Percentiles rank a stretch among this genome's conserved stretches.
These are phyloP conservation scores for Butorides virescens DNA, from an alignment of 2,113 vertebrate species.

Conservation along the genomic window DNA sequence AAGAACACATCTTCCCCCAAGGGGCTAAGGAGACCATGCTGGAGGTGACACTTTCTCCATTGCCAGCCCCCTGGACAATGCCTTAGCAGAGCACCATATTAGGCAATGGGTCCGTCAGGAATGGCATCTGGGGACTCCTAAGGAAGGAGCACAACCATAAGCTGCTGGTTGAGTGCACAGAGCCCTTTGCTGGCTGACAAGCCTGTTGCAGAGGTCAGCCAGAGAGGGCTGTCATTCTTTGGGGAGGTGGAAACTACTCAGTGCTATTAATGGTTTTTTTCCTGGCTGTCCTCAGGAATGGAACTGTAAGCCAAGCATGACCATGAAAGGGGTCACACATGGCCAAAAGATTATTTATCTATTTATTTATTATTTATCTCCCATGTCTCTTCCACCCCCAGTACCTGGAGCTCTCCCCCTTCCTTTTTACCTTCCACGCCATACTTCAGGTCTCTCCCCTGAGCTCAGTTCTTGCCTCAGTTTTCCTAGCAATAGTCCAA, in stretches of 20 bases:
- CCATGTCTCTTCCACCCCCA: background rate
- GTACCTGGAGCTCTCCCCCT: background rate
- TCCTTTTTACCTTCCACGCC: background rate
- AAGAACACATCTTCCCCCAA: background rate
- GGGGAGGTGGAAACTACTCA: constrained; percentile 18
- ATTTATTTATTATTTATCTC: constrained; percentile 2
- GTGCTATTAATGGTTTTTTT: constrained; percentile 56
- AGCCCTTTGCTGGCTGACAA: constrained; percentile 39
- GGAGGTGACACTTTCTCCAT: background rate
- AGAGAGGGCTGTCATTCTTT: constrained; percentile 53
- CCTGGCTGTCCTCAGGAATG: constrained; percentile 61
- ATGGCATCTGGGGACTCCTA: constrained; percentile 48
- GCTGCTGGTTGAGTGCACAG: background rate
- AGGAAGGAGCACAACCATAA: background rate
- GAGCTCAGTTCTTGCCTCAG: background rate
- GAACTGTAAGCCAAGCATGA: constrained; percentile 25
- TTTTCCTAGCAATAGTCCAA: background rate
- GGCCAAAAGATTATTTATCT: constrained; percentile 28
- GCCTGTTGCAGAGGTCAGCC: constrained; percentile 48
- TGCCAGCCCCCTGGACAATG: background rate
- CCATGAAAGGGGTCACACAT: constrained; percentile 40
- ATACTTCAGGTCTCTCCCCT: background rate
- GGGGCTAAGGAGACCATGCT: background rate
- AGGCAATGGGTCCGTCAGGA: constrained; percentile 5
- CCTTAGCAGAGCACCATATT: constrained; percentile 34